Evolutionary conservation across 2,113 vertebrate genomes (phyloP).

Genomic region (Acrocephalus kingi): DNA sequence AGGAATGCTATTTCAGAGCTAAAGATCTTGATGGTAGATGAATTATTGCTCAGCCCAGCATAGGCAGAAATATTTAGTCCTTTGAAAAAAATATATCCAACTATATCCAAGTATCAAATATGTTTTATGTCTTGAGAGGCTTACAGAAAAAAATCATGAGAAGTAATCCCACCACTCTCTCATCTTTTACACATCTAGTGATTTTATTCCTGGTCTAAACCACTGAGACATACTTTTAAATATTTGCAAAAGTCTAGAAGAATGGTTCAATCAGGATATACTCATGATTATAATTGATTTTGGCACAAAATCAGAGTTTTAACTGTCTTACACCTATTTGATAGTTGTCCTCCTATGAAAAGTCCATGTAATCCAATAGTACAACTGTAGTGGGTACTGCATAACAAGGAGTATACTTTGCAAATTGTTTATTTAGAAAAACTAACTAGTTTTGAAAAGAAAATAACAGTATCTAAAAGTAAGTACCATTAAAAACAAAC

Average conservation of each 20-base stretch:
- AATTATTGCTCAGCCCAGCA: neutral
- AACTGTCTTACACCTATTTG: neutral
- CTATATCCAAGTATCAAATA: neutral
- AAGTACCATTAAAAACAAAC: neutral
- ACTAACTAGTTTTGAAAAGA: neutral
- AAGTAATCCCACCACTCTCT: neutral
- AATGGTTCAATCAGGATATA: neutral
- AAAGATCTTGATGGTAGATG: neutral
- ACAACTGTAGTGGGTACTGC: rapidly evolving
- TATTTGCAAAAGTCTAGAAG: neutral
- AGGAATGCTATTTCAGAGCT: neutral
- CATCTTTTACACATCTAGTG: neutral
- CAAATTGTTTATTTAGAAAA: neutral
- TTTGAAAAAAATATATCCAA: neutral
- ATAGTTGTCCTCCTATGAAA: neutral
- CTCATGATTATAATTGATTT: neutral
- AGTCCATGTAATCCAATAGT: neutral
- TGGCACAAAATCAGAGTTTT: neutral
- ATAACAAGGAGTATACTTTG: neutral
- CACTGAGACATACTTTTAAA: neutral
- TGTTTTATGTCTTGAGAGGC: neutral
- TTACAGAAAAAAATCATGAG: neutral
- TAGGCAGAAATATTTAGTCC: neutral
- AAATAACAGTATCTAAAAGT: neutral
- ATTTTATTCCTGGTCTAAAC: neutral